Evolutionary conservation across 2,797 vertebrate genomes (phyloP).

Genomic region (Liparis tanakae): DNA sequence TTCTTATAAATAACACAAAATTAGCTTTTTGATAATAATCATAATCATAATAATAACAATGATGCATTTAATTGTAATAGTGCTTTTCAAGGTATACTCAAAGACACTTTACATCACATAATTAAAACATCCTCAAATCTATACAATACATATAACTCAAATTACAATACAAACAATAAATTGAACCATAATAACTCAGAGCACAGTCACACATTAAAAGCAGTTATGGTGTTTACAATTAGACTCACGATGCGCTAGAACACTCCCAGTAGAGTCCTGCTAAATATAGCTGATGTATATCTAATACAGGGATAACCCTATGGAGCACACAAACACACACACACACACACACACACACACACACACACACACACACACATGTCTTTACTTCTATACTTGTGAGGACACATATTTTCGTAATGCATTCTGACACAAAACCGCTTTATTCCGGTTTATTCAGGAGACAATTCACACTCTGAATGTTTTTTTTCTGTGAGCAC

Average conservation of each 20-base stretch:
- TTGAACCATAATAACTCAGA: too few species aligned
- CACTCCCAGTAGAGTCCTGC: conserved; percentile 28
- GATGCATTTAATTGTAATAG: too few species aligned
- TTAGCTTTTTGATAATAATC: conserved; percentile 13
- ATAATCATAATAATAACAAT: too few species aligned
- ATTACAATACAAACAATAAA: too few species aligned
- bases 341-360: conserved; percentile 17
- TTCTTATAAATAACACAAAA: not conserved
- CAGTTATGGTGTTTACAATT: not conserved
- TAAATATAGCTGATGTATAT: conserved; percentile 31
- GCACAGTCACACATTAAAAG: too few species aligned
- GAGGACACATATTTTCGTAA: conserved; percentile 2
- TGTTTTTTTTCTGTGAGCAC: not conserved
- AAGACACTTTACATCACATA: too few species aligned
- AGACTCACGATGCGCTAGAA: not conserved
- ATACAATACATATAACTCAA: too few species aligned
- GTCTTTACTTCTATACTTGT: conserved; percentile 1
- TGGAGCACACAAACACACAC: conserved; percentile 22
- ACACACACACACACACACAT: conserved; percentile 17
- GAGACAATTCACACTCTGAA: conserved; percentile 15
- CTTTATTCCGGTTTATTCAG: conserved; percentile 32
- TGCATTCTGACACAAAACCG: conserved; percentile 6
- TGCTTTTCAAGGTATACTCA: too few species aligned
- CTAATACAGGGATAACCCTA: conserved; percentile 46
- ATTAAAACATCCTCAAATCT: too few species aligned